Evolutionary conservation across 1,140 invertebrate genomes (phyloP).

Genomic region (Brachionus paranguensis): DNA sequence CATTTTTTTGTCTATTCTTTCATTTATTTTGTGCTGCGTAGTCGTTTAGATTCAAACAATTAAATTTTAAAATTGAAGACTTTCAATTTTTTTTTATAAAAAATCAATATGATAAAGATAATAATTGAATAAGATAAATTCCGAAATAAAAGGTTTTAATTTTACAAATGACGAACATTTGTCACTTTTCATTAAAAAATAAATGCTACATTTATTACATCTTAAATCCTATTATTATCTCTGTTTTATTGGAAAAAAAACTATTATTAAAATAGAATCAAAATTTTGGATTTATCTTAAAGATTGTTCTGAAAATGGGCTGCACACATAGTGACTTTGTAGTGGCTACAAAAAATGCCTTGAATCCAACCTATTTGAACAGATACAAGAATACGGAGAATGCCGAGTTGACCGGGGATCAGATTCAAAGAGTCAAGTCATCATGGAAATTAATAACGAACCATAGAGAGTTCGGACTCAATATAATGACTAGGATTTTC

Average conservation of each 20-base stretch:
- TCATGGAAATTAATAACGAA: not conserved
- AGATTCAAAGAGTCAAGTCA: not conserved
- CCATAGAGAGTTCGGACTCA: not conserved
- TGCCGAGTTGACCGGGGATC: not conserved
- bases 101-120: not conserved
- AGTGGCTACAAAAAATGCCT: not conserved
- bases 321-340: conserved; percentile 10
- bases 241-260: not conserved
- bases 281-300: not conserved
- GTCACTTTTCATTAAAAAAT: not conserved
- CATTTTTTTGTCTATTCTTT: no score
- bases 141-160: not conserved
- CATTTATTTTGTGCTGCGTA: no score
- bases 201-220: not conserved
- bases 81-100: not conserved
- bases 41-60: no score
- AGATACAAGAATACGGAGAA: not conserved
- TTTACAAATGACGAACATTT: not conserved
- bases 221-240: not conserved
- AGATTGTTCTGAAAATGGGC: not conserved
- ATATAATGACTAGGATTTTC: not conserved
- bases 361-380: not conserved
- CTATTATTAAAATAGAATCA: not conserved
- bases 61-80: no score
- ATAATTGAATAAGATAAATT: not conserved